These are phyloP conservation scores for Lysandra coridon DNA, from an alignment of 2,888 invertebrate species.

Conservation along the genomic window DNA sequence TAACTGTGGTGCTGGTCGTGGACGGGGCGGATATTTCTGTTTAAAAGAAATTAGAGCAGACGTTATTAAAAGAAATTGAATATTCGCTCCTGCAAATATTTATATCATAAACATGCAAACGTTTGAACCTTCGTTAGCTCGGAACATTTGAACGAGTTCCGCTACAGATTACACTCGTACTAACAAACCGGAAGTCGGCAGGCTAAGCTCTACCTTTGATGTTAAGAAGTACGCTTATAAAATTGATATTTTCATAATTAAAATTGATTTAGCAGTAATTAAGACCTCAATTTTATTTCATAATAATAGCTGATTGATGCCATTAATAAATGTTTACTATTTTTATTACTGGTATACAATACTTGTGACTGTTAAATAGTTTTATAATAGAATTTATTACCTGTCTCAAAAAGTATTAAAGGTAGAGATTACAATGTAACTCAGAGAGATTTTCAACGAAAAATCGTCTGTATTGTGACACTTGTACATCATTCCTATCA, in stretches of 20 bases:
- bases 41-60: slow-evolving; percentile 45
- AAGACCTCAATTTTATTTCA: not conserved
- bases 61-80: slow-evolving; percentile 36
- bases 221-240: not conserved
- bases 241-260: not conserved
- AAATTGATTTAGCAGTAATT: not conserved
- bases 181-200: slow-evolving; percentile 13
- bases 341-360: not conserved
- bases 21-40: slow-evolving; percentile 93
- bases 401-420: not conserved
- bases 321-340: not conserved
- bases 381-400: too few relatives aligned
- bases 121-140: slow-evolving; percentile 22
- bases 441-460: not conserved
- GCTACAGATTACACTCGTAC: not conserved
- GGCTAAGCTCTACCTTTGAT: not conserved
- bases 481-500: slow-evolving; percentile 24
- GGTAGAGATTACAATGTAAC: not conserved
- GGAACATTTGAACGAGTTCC: slow-evolving; percentile 17
- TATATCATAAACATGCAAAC: slow-evolving; percentile 26
- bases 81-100: slow-evolving; percentile 37
- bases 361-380: not conserved
- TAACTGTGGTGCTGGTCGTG: slow-evolving; percentile 82
- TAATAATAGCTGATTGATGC: not conserved
- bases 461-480: slow-evolving; percentile 10